Evolutionary conservation across 2,797 vertebrate genomes (phyloP).

Genomic region (Melanogrammus aeglefinus): DNA sequence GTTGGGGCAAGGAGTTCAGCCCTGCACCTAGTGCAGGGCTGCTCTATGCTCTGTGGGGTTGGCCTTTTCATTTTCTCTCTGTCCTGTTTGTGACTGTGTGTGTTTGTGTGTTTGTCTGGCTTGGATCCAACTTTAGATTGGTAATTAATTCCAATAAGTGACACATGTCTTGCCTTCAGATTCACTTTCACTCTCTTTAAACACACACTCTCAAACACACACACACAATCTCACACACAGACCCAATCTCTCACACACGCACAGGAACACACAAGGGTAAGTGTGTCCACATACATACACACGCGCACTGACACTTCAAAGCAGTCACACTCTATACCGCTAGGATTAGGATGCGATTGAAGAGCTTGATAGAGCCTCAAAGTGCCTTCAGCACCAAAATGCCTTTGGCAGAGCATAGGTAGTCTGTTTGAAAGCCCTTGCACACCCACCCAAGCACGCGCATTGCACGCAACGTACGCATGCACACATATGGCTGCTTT

Average conservation of each 20-base stretch:
- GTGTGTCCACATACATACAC: slow-evolving; percentile 20
- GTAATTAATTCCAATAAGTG: slow-evolving; percentile 73
- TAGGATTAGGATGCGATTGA: slow-evolving; percentile 74
- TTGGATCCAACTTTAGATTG: slow-evolving; percentile 62
- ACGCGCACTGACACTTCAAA: slow-evolving; percentile 68
- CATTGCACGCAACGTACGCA: slow-evolving; percentile 1
- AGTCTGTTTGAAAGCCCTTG: slow-evolving; percentile 66
- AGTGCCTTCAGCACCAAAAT: slow-evolving; percentile 70
- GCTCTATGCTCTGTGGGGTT: slow-evolving; percentile 42
- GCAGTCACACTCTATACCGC: slow-evolving; percentile 58
- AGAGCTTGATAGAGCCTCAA: slow-evolving; percentile 74
- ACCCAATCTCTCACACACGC: slow-evolving; percentile 22
- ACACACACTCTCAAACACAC: slow-evolving; percentile 25
- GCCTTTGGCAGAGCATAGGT: slow-evolving; percentile 72
- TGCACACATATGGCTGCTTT: slow-evolving; percentile 45
- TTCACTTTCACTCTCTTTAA: slow-evolving; percentile 64
- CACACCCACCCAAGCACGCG: slow-evolving; percentile 34
- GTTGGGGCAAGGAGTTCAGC: slow-evolving; percentile 22
- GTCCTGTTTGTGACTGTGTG: slow-evolving; percentile 23
- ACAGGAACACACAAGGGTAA: slow-evolving; percentile 14
- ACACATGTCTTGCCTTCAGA: slow-evolving; percentile 66
- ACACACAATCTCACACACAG: slow-evolving; percentile 35
- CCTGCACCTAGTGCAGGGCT: slow-evolving; percentile 45
- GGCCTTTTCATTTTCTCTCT: slow-evolving; percentile 45
- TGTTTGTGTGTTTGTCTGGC: slow-evolving; percentile 47